Conservation (phyloP, 2,113 vertebrate genomes). For the Baryphthengus martii region DNA sequence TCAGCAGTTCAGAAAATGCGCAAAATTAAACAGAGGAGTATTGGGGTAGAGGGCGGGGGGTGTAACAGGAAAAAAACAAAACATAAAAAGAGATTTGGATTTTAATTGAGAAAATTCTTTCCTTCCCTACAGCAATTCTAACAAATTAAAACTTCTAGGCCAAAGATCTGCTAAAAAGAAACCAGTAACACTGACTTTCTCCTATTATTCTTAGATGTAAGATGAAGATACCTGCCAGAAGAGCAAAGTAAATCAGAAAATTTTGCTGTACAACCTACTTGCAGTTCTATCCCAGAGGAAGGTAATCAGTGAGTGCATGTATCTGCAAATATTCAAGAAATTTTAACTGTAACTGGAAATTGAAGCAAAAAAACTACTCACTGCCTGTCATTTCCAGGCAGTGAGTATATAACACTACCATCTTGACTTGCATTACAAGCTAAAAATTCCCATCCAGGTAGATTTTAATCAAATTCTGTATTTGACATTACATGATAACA, state of each 20-base stretch:
- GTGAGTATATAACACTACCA: neutral
- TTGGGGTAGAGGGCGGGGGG: neutral
- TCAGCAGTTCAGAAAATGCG: conserved; percentile 6
- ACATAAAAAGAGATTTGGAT: neutral
- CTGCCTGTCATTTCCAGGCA: neutral
- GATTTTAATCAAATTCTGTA: neutral
- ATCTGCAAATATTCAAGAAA: neutral
- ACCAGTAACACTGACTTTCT: neutral
- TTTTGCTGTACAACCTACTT: neutral
- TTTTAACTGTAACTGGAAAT: neutral
- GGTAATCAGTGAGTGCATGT: neutral
- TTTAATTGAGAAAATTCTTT: neutral
- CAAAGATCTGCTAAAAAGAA: neutral
- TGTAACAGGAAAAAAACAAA: neutral
- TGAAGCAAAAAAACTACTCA: neutral
- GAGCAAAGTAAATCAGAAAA: neutral
- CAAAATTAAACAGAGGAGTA: neutral
- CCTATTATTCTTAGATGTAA: neutral
- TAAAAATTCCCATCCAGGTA: neutral
- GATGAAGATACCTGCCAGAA: neutral
- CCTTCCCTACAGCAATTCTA: conserved; percentile 8
- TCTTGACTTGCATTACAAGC: neutral
- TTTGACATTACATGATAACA: neutral
- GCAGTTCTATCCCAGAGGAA: neutral
- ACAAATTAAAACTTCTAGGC: conserved; percentile 13